phyloP scores from a whole-genome alignment of 2,113 vertebrate species.

The Engystomops pustulosus region DNA sequence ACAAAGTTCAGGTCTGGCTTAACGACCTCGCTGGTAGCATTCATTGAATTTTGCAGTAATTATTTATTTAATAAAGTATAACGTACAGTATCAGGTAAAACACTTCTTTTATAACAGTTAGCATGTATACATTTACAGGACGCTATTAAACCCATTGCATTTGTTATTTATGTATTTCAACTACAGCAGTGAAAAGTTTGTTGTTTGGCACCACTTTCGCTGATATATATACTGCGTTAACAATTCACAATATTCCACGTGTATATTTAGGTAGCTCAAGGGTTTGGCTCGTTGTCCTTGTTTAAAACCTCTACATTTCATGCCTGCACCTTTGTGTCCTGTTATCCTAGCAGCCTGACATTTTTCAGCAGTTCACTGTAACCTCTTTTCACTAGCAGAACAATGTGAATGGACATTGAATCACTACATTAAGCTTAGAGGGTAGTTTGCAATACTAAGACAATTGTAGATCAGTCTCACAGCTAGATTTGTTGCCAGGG shows the following conservation, averaged over 20 bases:
- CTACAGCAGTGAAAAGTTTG: not conserved
- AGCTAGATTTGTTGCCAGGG: constrained; percentile 41
- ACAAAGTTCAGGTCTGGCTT: too few species aligned
- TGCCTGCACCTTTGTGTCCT: not conserved
- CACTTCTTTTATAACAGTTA: too few species aligned
- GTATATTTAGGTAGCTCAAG: not conserved
- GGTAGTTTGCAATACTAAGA: constrained; percentile 27
- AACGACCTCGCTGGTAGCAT: too few species aligned
- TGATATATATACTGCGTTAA: not conserved
- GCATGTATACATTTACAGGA: too few species aligned
- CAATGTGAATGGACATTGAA: constrained; percentile 44
- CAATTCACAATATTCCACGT: not conserved
- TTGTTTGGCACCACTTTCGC: not conserved
- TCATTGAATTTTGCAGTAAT: too few species aligned
- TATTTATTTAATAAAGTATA: too few species aligned
- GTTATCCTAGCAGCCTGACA: constrained; percentile 7
- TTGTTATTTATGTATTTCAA: not conserved
- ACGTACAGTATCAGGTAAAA: too few species aligned
- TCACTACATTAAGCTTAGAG: constrained; percentile 21
- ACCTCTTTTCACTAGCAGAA: constrained; percentile 7
- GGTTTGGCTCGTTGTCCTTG: not conserved
- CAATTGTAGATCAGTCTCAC: constrained; percentile 14
- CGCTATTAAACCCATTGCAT: too few species aligned
- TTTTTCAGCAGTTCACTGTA: constrained; percentile 2
- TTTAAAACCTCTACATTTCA: not conserved